Base-by-base conservation (phyloP, 1,140 invertebrate genomes). In the Drosophila elegans region DNA sequence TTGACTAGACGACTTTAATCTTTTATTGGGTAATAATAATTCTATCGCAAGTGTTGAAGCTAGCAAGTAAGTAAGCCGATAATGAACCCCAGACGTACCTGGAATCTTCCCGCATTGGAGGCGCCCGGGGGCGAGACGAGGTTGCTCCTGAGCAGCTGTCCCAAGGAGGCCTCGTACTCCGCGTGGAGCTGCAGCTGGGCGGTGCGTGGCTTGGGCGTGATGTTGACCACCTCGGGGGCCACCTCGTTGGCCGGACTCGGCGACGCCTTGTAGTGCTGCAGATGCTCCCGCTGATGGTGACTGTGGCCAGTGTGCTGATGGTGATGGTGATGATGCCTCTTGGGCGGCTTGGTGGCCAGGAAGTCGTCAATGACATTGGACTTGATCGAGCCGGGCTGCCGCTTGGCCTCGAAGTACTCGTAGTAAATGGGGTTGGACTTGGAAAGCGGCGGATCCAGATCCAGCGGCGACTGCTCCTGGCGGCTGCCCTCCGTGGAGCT, bases 391-490 rank as follows among this genome's bases (percentile, higher is more conserved):
- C 64, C 46, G 3, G 83, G 86, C 41, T 92, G 82, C 0, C 83
- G 78, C 34, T 91, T 89, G 9, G 92, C 91, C 67, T 92, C 92
- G 11, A 92, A 92, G 52, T 92, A 92, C 53, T 92, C 92, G 51
- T 92, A 92, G 53, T 92, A 92, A 4, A 92, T 92, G 9, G 92
- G 92, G 60, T 92, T 92, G 11, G 83, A 78, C 51, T 92, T 91
- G 11, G 90, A 90, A 0, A 91, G 62, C 3, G 80, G 76, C 1
- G 89, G 71, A 4, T 67, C 69, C 32, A 21, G 71, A 4, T 67
- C 69, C 32, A 21, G 61, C 5, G 46, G 52, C 1, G 48, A 13
- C n/a, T 9, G 48, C 3, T 62, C 78, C 51, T 49, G 60, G 16
- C 16, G 44, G 1, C 55, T 25, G 27, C 55, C 55, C 45, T 88